Evolutionary conservation across 37 sponge, comb jelly and placozoan species (phyloP).

Genomic region (Geodia barretti): DNA sequence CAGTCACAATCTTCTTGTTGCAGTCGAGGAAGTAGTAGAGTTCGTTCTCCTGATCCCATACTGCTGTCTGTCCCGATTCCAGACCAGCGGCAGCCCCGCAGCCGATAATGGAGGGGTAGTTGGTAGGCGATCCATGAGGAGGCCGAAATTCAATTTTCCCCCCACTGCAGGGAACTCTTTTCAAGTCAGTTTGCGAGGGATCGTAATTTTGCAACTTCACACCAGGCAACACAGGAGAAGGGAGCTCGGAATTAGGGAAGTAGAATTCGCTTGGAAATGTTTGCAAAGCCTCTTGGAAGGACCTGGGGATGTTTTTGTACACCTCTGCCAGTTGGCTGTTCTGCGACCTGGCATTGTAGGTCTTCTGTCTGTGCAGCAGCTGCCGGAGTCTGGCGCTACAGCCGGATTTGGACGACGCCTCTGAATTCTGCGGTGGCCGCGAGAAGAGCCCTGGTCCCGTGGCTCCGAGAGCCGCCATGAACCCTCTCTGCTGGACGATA

Average conservation of each 20-base stretch:
- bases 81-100: slow-evolving; percentile 69
- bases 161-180: background rate
- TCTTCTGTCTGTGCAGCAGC: slow-evolving; percentile 10
- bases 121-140: slow-evolving; percentile 61
- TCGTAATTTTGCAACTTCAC: background rate
- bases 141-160: slow-evolving; percentile 42
- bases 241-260: slow-evolving; percentile 6
- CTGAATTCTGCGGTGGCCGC: background rate
- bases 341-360: background rate
- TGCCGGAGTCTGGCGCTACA: background rate
- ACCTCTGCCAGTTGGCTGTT: background rate
- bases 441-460: slow-evolving; percentile 71
- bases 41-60: slow-evolving; percentile 55
- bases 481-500: slow-evolving; percentile 61
- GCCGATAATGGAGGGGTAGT: slow-evolving; percentile 53
- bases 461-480: slow-evolving; percentile 74
- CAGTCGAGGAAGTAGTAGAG: slow-evolving; percentile 62
- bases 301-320: background rate
- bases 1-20: slow-evolving; percentile 14
- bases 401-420: background rate
- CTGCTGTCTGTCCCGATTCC: slow-evolving; percentile 38
- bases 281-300: slow-evolving; percentile 15
- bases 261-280: slow-evolving; percentile 42
- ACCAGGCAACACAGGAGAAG: background rate
- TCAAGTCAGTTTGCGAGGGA: background rate